Percentiles rank a stretch among this genome's conserved stretches.
phyloP scores from a whole-genome alignment of 2,888 invertebrate species.

The Dysmachus trigonus region DNA sequence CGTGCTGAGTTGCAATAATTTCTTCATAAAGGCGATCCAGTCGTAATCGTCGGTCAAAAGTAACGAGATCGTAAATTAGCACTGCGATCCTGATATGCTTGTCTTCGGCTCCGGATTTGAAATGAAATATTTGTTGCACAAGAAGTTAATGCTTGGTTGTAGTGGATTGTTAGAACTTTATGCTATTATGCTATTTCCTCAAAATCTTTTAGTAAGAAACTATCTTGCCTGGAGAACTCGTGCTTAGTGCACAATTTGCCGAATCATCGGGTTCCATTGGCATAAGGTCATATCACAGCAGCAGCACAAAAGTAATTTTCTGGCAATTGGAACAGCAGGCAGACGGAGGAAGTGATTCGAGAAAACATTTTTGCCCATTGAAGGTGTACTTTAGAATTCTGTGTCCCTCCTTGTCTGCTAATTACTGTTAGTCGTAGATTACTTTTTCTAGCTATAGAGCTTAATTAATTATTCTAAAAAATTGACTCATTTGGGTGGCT shows the following conservation, averaged over 20 bases:
- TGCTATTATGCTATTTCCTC: not conserved
- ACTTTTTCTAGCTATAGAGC: not conserved
- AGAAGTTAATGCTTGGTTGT: no score
- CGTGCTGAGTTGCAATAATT: not conserved
- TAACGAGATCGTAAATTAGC: not conserved
- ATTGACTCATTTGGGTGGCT: not conserved
- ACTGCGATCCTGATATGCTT: not conserved
- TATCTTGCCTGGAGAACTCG: not conserved
- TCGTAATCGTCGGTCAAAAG: not conserved
- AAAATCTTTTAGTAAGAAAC: not conserved
- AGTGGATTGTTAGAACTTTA: not conserved
- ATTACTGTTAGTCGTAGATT: not conserved
- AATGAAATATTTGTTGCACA: not conserved
- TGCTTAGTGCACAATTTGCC: not conserved
- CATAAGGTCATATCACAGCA: not conserved
- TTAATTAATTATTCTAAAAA: not conserved
- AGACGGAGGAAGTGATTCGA: not conserved
- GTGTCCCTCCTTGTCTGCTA: not conserved
- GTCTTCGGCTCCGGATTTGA: not conserved
- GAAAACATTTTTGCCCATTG: not conserved
- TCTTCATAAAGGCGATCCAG: not conserved
- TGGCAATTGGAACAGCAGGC: not conserved
- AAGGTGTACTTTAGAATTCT: not conserved
- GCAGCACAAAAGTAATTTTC: not conserved
- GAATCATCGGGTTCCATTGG: not conserved